A percentile compares a stretch with the other conserved stretches of the same genome.
Conservation (phyloP, 92 coral and sea anemone species). For the Porites cylindrica region DNA sequence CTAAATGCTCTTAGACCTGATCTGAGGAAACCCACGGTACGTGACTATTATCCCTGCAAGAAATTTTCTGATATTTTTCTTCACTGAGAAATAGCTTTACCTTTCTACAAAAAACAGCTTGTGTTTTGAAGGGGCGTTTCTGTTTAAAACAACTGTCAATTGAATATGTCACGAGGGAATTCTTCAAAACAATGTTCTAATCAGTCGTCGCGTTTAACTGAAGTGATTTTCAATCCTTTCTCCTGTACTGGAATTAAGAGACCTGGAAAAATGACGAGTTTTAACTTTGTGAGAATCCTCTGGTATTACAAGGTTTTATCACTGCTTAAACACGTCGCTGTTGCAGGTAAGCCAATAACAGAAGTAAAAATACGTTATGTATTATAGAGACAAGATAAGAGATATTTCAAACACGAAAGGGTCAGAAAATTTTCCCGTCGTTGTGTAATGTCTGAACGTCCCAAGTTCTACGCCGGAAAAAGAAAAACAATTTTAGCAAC, state of each 20-base stretch:
- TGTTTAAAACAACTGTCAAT: conserved; percentile 5
- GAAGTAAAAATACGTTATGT: not conserved
- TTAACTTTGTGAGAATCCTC: not conserved
- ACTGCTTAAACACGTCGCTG: not conserved
- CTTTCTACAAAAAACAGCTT: not conserved
- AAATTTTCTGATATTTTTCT: no score
- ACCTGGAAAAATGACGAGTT: not conserved
- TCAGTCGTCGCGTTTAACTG: no score
- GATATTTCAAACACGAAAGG: not conserved
- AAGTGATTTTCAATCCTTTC: not conserved
- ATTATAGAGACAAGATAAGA: not conserved
- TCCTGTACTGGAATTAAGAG: not conserved
- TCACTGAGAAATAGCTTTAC: not conserved
- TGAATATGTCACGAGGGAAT: conserved; percentile 3
- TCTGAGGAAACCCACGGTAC: no score
- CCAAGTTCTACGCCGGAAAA: no score
- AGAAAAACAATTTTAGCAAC: no score
- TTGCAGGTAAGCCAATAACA: not conserved
- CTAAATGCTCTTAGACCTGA: no score
- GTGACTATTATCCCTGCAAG: no score
- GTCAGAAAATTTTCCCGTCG: not conserved
- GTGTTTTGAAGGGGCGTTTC: conserved; percentile 15
- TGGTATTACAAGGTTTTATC: not conserved
- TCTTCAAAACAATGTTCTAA: not conserved
- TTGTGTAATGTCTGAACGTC: no score